Evolutionary conservation across 1,140 invertebrate genomes (phyloP).

Genomic region (Ceratina calcarata): DNA sequence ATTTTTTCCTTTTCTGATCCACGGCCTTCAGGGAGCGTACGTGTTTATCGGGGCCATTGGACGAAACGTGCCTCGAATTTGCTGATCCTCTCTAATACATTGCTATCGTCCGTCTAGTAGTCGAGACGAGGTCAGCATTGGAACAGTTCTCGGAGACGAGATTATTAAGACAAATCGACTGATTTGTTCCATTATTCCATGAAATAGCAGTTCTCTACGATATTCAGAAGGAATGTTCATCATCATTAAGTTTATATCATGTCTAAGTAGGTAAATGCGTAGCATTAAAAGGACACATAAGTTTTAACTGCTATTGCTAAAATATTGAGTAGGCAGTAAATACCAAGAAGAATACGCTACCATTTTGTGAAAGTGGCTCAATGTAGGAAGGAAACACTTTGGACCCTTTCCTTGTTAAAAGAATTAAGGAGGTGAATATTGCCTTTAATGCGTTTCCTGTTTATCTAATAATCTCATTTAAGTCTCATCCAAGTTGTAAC

Average conservation of each 20-base stretch:
- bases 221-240: no score
- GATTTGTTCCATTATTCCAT: not conserved
- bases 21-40: not conserved
- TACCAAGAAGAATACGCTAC: not conserved
- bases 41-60: constrained; percentile 40
- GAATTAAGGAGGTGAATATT: constrained; percentile 3
- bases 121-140: not conserved
- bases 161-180: not conserved
- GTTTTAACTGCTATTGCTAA: not conserved
- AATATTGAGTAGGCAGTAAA: no score
- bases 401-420: constrained; percentile 10
- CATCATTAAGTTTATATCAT: no score
- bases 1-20: constrained; percentile 20
- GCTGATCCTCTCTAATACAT: constrained; percentile 11
- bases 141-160: not conserved
- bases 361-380: not conserved
- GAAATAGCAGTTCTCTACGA: not conserved
- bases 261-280: no score
- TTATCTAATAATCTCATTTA: constrained; percentile 3
- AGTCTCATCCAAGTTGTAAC: not conserved
- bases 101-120: not conserved
- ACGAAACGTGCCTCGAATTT: constrained; percentile 41
- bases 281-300: not conserved
- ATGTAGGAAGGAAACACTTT: constrained; percentile 11
- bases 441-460: constrained; percentile 13